A percentile compares a stretch with the other conserved stretches of the same genome.
These are phyloP conservation scores for Buceros bicornis DNA, from an alignment of 2,797 vertebrate genomes.

Conservation along the genomic window DNA sequence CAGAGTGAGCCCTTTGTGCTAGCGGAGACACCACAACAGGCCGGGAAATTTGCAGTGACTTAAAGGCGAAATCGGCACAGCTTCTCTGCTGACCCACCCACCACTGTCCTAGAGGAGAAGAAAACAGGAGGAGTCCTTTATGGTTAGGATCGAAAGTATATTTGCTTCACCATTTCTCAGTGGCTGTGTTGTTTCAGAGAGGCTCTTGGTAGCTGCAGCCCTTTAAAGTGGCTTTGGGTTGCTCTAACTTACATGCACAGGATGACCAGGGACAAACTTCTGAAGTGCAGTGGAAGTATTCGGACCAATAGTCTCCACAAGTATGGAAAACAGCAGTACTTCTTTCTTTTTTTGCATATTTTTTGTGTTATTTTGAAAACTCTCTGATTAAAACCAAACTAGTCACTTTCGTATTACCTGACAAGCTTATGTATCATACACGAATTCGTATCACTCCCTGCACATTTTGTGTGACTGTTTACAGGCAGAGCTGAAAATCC, in stretches of 20 bases:
- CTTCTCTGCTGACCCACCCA: background rate
- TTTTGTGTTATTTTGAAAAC: background rate
- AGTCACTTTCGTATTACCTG: background rate
- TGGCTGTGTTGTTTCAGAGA: background rate
- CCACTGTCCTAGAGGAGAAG: background rate
- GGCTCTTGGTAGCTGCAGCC: background rate
- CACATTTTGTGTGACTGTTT: background rate
- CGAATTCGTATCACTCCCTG: background rate
- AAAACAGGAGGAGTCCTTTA: background rate
- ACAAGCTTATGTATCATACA: background rate
- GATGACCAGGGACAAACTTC: background rate
- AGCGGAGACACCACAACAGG: background rate
- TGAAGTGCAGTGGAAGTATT: background rate
- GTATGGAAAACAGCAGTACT: background rate
- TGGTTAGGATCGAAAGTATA: background rate
- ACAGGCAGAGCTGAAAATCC: background rate
- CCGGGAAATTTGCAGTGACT: background rate
- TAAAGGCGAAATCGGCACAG: background rate
- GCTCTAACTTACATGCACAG: background rate
- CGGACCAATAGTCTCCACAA: background rate
- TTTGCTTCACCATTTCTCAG: background rate
- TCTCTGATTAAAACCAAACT: background rate
- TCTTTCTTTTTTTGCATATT: background rate
- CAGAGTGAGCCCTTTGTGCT: background rate
- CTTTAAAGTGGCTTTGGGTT: background rate